A percentile compares a stretch with the other conserved stretches of the same genome.
These are phyloP conservation scores for Parnassius mnemosyne DNA, from an alignment of 2,888 invertebrate species.

Conservation along the genomic window DNA sequence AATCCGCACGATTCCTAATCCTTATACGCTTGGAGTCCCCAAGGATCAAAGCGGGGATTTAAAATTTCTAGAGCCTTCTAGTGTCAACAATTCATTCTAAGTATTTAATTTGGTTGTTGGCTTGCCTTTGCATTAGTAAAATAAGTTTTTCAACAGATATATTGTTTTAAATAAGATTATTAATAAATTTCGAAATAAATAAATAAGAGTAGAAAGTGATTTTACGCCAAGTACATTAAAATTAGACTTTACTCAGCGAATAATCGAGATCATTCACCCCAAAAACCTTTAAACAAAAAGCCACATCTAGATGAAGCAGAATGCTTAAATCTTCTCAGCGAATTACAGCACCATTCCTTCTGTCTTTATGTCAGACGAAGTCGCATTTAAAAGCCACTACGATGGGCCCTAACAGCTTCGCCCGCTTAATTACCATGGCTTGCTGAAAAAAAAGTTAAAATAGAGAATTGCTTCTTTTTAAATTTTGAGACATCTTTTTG, in stretches of 20 bases:
- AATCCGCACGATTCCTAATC: constrained; percentile 72
- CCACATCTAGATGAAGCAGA: constrained; percentile 27
- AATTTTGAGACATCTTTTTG: constrained; percentile 40
- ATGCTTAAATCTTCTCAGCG: constrained; percentile 33
- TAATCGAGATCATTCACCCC: constrained; percentile 29
- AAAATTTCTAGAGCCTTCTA: constrained; percentile 37
- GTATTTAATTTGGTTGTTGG: too few species aligned
- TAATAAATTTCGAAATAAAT: too few species aligned
- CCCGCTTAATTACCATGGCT: constrained; percentile 65
- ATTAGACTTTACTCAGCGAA: constrained; percentile 8
- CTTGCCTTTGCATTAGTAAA: too few species aligned
- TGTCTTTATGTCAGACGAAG: constrained; percentile 51
- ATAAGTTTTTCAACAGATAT: too few species aligned
- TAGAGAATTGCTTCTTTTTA: constrained; percentile 48
- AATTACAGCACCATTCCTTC: constrained; percentile 44
- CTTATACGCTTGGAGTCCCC: constrained; percentile 60
- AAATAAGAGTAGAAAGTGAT: too few species aligned
- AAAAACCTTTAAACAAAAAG: constrained; percentile 36
- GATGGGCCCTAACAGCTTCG: constrained; percentile 49
- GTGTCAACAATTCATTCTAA: background rate
- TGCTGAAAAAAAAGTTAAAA: constrained; percentile 55
- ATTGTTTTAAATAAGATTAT: too few species aligned
- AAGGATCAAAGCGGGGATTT: constrained; percentile 52
- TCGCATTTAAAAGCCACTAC: constrained; percentile 50
- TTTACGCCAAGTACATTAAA: too few species aligned